These are phyloP conservation scores for Merodon equestris DNA, from an alignment of 2,888 invertebrate species.

Conservation along the genomic window DNA sequence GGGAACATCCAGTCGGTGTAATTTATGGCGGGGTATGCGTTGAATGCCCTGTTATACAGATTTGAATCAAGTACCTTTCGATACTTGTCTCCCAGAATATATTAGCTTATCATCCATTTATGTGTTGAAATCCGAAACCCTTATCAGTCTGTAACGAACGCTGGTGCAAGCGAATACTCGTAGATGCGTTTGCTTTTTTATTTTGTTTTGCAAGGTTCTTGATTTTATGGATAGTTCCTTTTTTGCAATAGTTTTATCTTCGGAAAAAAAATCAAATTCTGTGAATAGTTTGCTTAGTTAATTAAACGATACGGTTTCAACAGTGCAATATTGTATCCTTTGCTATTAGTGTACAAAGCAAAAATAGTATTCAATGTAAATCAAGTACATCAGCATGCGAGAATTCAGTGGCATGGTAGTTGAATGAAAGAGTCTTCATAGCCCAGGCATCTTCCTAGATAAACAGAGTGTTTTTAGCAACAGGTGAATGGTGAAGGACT, in stretches of 20 bases:
- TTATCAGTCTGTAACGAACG: constrained; percentile 73
- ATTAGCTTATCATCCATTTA: constrained; percentile 61
- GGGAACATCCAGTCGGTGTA: constrained; percentile 27
- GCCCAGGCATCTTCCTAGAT: background rate
- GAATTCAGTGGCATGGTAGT: too few relatives aligned
- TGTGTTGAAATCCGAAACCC: constrained; percentile 69
- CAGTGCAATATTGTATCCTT: constrained; percentile 8
- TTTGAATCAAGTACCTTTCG: constrained; percentile 48
- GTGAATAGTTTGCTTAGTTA: background rate
- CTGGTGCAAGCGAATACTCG: constrained; percentile 54
- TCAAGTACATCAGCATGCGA: too few relatives aligned
- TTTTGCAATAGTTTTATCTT: background rate
- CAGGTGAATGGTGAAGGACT: constrained; percentile 54
- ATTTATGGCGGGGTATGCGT: constrained; percentile 35
- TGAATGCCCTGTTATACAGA: too few relatives aligned
- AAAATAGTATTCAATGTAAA: background rate
- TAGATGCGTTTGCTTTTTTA: constrained; percentile 57
- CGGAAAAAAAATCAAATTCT: background rate
- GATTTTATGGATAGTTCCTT: background rate
- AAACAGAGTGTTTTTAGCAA: constrained; percentile 58
- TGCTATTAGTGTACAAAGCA: background rate
- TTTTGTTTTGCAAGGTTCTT: constrained; percentile 52
- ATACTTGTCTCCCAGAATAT: constrained; percentile 51
- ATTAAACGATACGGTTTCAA: constrained; percentile 5
- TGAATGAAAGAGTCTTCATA: too few relatives aligned